Evolutionary conservation across 2,888 invertebrate species (phyloP).

Genomic region (Iselma pallidipennis): DNA sequence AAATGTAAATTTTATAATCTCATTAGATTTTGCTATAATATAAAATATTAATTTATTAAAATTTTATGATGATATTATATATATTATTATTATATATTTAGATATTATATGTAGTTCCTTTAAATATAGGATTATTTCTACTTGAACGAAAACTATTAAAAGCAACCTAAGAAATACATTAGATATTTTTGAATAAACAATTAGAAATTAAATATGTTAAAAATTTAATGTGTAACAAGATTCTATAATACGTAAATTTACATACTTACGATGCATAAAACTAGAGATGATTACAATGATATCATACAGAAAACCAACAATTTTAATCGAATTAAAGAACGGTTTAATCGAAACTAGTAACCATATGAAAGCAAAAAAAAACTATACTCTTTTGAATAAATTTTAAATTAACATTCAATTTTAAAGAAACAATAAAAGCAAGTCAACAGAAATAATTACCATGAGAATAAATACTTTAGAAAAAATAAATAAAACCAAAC

Average conservation of each 20-base stretch:
- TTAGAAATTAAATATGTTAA: constrained; percentile 14
- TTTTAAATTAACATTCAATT: neutral
- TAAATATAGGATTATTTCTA: no score
- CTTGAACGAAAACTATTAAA: neutral
- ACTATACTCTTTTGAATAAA: neutral
- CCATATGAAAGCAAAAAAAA: neutral
- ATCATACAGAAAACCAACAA: neutral
- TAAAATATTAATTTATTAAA: no score
- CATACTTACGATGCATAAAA: constrained; percentile 1
- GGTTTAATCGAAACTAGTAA: neutral
- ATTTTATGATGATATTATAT: no score
- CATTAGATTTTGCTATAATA: no score
- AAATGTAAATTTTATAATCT: no score
- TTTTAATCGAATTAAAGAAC: neutral
- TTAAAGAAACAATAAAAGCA: no score
- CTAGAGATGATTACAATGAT: neutral
- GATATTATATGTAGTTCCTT: no score
- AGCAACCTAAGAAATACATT: neutral
- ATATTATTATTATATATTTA: no score
- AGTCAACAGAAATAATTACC: no score
- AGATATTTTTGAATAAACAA: constrained; percentile 12
- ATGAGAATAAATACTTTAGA: no score
- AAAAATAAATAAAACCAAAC: no score
- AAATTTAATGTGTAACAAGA: neutral
- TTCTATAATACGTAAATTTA: neutral